Conservation (phyloP, 2,797 vertebrate genomes). For the Tapera naevia region DNA sequence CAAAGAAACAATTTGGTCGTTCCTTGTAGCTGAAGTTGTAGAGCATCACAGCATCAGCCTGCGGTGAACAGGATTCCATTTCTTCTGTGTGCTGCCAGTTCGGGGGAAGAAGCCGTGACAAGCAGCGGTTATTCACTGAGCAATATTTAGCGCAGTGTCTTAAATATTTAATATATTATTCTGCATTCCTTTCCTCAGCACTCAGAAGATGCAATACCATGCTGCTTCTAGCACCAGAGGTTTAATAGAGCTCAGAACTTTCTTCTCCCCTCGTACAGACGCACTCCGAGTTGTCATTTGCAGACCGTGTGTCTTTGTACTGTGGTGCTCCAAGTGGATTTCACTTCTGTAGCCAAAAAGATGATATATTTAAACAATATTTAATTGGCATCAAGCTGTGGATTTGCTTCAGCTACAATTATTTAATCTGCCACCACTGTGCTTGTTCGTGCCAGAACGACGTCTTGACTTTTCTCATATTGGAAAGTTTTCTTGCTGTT, state of each 20-base stretch:
- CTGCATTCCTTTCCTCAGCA: not conserved
- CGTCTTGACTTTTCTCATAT: not conserved
- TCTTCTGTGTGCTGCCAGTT: not conserved
- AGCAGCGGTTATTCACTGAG: slow-evolving; percentile 13
- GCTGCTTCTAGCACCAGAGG: not conserved
- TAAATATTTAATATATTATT: slow-evolving; percentile 53
- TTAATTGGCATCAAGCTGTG: slow-evolving; percentile 35
- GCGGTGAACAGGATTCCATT: not conserved
- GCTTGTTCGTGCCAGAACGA: not conserved
- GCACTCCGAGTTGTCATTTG: not conserved
- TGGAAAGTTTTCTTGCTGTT: not conserved
- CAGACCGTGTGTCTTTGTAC: not conserved
- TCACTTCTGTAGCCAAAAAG: not conserved
- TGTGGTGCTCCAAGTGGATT: not conserved
- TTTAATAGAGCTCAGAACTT: not conserved
- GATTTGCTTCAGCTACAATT: not conserved
- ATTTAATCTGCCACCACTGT: not conserved
- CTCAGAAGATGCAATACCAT: not conserved
- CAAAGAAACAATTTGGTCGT: not conserved
- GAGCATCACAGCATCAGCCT: not conserved
- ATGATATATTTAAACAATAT: not conserved
- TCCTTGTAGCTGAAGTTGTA: not conserved
- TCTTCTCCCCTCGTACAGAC: not conserved
- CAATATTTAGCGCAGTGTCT: slow-evolving; percentile 6
- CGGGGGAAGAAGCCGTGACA: not conserved